Evolutionary conservation across 2,888 invertebrate species (phyloP).

Genomic region (Oscheius onirici): DNA sequence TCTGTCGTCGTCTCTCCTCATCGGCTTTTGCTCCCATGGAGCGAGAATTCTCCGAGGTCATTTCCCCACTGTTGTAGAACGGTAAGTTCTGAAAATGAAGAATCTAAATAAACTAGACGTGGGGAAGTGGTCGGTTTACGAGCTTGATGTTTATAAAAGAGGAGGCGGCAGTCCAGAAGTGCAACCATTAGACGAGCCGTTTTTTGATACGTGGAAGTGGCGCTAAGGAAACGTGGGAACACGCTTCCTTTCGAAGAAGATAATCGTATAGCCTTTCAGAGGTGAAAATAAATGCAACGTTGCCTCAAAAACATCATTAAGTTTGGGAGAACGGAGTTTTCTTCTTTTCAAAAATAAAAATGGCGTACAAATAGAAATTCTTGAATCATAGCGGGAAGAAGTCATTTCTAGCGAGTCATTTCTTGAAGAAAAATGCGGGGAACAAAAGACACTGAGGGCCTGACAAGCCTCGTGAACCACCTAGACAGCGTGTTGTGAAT

Average conservation of each 20-base stretch:
- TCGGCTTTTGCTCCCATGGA: conserved; percentile 90
- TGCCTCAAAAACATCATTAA: too few relatives aligned
- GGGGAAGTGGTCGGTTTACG: background rate
- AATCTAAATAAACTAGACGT: background rate
- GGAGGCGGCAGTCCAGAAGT: too few relatives aligned
- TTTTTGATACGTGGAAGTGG: too few relatives aligned
- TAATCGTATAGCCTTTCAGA: too few relatives aligned
- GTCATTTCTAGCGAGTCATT: background rate
- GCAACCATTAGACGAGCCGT: too few relatives aligned
- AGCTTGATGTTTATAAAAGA: background rate
- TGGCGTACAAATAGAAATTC: background rate
- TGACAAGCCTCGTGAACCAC: too few relatives aligned
- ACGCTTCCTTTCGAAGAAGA: too few relatives aligned
- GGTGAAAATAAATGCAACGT: too few relatives aligned
- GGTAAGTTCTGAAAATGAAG: conserved; percentile 12
- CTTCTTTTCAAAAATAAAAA: background rate
- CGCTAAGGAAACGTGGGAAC: too few relatives aligned
- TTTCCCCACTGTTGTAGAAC: conserved; percentile 26
- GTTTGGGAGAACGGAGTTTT: background rate
- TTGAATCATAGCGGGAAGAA: background rate
- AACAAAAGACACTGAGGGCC: background rate
- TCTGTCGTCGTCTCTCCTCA: conserved; percentile 74
- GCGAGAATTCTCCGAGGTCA: conserved; percentile 63
- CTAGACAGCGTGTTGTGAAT: background rate
- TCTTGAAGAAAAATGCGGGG: background rate